phyloP scores from a whole-genome alignment of 2,113 vertebrate genomes.

The Microcebus ravelobensis region DNA sequence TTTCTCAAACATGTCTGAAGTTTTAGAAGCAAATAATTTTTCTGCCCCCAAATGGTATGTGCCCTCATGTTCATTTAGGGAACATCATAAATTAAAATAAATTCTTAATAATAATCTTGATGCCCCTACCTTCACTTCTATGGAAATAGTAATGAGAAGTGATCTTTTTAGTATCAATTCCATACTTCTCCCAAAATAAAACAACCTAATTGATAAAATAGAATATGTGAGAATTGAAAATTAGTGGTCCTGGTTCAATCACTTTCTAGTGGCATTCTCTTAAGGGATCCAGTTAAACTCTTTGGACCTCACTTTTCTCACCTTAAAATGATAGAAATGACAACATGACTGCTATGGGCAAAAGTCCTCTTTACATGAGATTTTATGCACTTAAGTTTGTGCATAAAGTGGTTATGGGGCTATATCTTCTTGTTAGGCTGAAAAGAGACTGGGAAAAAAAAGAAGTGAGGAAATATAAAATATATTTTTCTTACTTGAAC shows the following conservation, averaged over 20 bases:
- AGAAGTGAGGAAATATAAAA: background rate
- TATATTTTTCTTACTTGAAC: background rate
- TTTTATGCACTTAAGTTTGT: background rate
- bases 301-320: background rate
- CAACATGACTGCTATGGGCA: background rate
- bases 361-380: background rate
- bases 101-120: background rate
- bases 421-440: background rate
- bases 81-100: background rate
- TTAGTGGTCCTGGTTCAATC: too few species aligned
- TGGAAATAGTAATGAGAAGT: background rate
- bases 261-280: background rate
- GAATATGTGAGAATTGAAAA: background rate
- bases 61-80: background rate
- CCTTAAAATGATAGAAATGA: background rate
- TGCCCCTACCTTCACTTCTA: background rate
- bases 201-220: background rate
- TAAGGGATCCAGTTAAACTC: background rate
- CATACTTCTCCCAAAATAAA: background rate
- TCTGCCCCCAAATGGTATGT: background rate
- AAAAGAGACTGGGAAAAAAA: background rate
- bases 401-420: background rate
- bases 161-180: background rate
- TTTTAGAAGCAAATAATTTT: constrained; percentile 67
- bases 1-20: constrained; percentile 79